Base-by-base conservation (phyloP, 1,140 invertebrate species). In the Anoplophora glabripennis region DNA sequence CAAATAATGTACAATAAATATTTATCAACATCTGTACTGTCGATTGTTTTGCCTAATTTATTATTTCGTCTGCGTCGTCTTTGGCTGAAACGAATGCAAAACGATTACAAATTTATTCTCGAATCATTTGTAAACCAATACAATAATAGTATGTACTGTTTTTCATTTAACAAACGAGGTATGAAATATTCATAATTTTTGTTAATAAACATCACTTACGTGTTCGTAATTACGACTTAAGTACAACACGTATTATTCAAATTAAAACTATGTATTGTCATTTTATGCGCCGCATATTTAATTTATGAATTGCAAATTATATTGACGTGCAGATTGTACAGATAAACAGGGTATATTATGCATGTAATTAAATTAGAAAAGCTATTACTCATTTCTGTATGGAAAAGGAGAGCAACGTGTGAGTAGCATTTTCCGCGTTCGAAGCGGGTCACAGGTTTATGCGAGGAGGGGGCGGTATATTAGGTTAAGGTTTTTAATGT, bases 241-340 rank as follows among this genome's bases (percentile, higher is more conserved):
- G 28, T 35, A 28, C 34, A 49, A 49, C 47, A 49, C 34, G 47
- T 49, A 49, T 49, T 49, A 49, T 49, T 49, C 47, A 49, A 49
- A 49, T 49, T 49, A 14, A 49, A 49, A 49, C 47, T 49, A 36
- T 49, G 47, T 49, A 49, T 49, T 49, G 47, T 49, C 47, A 49
- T 49, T 49, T 14, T 34, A 28, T 49, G 47, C 14, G 47, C 35
- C 28, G 47, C 21, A 36, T 49, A 49, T 49, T 49, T 12, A 49
- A 34, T 34, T 49, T 14, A 49, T 49, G 47, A 49, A 49, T 49
- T 49, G 47, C 47, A 49, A 49, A 49, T 49, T 36, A 14, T 21
- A 49, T 37, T 36, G 47, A 49, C 47, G 47, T 49, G 47, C 34
- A 34, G 47, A 49, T 49, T 49, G 33, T 36, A n/a, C 47, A 15